Evolutionary conservation across 1,140 invertebrate genomes (phyloP), one percentile per base, ranked within the genome.

Genomic region (Plodia interpunctella): DNA sequence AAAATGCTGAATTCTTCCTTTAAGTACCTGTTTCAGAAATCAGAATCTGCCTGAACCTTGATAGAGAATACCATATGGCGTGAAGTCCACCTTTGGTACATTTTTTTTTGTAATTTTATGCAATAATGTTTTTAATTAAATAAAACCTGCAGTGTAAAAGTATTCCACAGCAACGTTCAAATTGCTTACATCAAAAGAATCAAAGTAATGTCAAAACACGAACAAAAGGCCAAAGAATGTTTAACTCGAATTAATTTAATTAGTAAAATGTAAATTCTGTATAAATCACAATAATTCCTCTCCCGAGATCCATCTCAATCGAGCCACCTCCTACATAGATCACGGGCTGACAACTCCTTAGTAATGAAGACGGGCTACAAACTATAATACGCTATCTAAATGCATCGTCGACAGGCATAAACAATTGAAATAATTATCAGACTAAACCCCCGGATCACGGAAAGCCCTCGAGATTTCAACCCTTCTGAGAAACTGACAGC

Each of bases 351-450:
- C 80, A 77, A 71, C 18, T 62, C 59, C 52, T 65, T n/a, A n/a
- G 60, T 83, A 85, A 88, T 83, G 78, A 84, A 84, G 83, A 85
- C 80, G 77, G 66, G 63, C 67, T 69, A 86, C 76, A 86, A 87
- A 87, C 81, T 87, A 88, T 87, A 87, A 88, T 87, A 78, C 82
- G 74, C 84, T 72, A 87, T 87, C 78, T 87, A 87, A 87, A 87
- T 87, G 80, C 86, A 85, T 72, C 80, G 84, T 86, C 80, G 86
- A 87, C 86, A 83, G 80, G 81, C 83, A 87, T 86, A 87, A 88
- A 86, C 86, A 88, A 86, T 88, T 87, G 83, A 88, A 88, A 88
- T 88, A 88, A 88, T 88, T 88, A 88, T 86, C 84, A 80, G 83
- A 81, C 86, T 88, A 88, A 88, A 79, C 80, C 76, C 68, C 72